Conservation (phyloP, 2,113 vertebrate genomes). For the Colaptes auratus region DNA sequence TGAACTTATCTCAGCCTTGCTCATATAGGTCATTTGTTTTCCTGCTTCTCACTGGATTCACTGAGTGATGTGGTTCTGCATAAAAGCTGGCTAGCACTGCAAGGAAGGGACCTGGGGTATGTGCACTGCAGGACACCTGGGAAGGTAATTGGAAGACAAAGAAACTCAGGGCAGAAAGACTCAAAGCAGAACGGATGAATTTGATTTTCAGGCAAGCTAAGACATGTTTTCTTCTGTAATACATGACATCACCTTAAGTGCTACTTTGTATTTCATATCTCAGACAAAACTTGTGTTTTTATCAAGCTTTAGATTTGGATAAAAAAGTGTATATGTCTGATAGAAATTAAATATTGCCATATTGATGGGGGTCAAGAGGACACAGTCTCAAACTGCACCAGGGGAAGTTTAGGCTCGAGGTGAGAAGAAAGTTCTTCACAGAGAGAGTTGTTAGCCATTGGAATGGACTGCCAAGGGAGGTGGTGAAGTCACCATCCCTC, state of each 20-base stretch:
- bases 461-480: too few relatives aligned
- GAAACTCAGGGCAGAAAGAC: neutral
- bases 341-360: neutral
- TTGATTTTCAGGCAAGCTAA: neutral
- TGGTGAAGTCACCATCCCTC: too few relatives aligned
- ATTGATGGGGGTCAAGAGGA: neutral
- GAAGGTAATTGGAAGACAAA: neutral
- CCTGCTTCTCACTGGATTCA: slow-evolving; percentile 9
- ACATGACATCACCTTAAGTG: neutral
- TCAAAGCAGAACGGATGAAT: neutral
- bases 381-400: too few relatives aligned
- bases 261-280: neutral
- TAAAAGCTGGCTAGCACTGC: neutral
- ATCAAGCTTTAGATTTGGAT: neutral
- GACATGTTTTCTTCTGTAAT: neutral
- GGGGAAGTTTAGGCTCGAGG: too few relatives aligned
- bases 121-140: neutral
- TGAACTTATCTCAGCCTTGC: neutral
- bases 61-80: slow-evolving; percentile 31
- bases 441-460: too few relatives aligned
- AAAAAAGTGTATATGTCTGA: neutral
- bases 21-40: neutral
- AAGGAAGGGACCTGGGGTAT: neutral
- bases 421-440: too few relatives aligned
- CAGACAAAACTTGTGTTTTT: neutral